Conservation (phyloP, 2,888 invertebrate species). For the Gymnosoma rotundatum region DNA sequence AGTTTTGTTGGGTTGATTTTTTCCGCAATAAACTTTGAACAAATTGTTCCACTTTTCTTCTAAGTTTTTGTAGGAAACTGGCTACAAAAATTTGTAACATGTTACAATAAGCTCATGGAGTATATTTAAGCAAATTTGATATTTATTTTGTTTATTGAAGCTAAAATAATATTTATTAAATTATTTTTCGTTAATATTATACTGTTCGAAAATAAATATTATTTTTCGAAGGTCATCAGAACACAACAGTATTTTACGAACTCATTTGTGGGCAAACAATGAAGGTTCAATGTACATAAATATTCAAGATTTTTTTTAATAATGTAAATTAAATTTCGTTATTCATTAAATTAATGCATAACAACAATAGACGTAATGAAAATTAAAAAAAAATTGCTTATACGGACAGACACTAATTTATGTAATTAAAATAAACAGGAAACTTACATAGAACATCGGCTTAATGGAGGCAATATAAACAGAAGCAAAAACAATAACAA, state of each 20-base stretch:
- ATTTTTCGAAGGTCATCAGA: conserved; percentile 19
- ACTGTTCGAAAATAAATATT: background rate
- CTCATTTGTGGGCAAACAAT: conserved; percentile 17
- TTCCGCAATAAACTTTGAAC: too few species aligned
- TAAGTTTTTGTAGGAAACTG: too few species aligned
- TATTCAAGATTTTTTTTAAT: background rate
- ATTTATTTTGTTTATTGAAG: background rate
- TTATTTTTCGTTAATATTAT: background rate
- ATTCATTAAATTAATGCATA: conserved; percentile 47
- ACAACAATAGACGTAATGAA: conserved; percentile 50
- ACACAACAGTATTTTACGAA: conserved; percentile 5
- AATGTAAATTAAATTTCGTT: conserved; percentile 53
- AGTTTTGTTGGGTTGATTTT: too few species aligned
- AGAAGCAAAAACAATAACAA: conserved; percentile 7
- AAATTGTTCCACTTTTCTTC: too few species aligned
- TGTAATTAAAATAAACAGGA: background rate
- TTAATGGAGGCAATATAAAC: background rate
- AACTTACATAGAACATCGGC: background rate
- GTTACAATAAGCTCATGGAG: too few species aligned
- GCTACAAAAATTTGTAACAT: too few species aligned
- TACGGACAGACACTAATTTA: conserved; percentile 14
- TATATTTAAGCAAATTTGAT: too few species aligned
- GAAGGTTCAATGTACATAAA: conserved; percentile 7
- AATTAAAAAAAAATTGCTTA: conserved; percentile 51
- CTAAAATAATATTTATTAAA: background rate